Percentiles rank a stretch among this genome's conserved stretches.
phyloP scores from a whole-genome alignment of 1,140 invertebrate genomes.

The Dendroctonus valens region DNA sequence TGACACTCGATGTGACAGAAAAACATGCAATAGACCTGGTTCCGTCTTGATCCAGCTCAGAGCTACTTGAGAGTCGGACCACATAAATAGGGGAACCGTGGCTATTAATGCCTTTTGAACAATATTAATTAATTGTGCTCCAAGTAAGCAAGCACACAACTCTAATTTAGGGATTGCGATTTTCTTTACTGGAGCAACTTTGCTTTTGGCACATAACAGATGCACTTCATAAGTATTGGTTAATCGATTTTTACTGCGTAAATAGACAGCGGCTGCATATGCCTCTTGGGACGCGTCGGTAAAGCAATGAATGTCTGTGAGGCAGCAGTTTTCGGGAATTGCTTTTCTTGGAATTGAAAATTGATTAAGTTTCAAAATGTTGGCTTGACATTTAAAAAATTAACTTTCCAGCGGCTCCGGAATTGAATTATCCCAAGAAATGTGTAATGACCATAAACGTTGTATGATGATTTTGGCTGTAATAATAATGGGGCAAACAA shows the following conservation, averaged over 20 bases:
- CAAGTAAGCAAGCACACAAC: constrained; percentile 35
- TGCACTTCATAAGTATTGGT: constrained; percentile 8
- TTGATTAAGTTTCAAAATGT: too few species aligned
- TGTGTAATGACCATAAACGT: constrained; percentile 43
- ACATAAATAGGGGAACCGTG: constrained; percentile 24
- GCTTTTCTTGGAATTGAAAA: constrained; percentile 4
- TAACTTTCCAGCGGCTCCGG: neutral
- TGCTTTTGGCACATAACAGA: constrained; percentile 42
- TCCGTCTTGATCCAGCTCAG: constrained; percentile 41
- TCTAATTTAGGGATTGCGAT: constrained; percentile 40
- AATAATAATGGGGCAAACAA: constrained; percentile 46
- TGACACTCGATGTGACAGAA: constrained; percentile 46
- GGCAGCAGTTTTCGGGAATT: neutral
- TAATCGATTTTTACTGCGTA: constrained; percentile 21
- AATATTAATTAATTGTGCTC: constrained; percentile 31
- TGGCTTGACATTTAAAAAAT: constrained; percentile 7
- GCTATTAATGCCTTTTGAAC: constrained; percentile 24
- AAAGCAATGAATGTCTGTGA: constrained; percentile 41
- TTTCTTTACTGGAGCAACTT: constrained; percentile 44
- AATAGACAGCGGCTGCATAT: constrained; percentile 45
- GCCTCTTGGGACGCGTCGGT: constrained; percentile 42
- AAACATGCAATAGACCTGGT: constrained; percentile 39
- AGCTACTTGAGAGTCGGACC: constrained; percentile 51
- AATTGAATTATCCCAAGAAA: constrained; percentile 49
- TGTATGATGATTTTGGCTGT: constrained; percentile 50